Conservation (phyloP, 2,888 invertebrate genomes). For the Operophtera brumata region DNA sequence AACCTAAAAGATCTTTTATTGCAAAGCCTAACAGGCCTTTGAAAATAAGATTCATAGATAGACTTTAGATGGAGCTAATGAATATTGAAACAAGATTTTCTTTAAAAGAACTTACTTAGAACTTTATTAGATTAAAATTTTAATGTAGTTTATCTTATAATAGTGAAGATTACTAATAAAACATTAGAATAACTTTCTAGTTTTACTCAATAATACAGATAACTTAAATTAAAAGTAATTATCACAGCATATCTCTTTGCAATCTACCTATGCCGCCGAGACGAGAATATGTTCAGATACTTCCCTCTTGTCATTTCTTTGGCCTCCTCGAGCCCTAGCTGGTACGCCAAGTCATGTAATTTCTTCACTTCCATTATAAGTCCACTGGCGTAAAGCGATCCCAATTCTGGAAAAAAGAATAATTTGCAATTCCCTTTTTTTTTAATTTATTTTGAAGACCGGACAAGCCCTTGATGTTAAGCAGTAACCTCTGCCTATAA, state of each 20-base stretch:
- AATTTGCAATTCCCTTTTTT: too few relatives aligned
- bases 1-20: conserved; percentile 79
- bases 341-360: conserved; percentile 96
- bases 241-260: background rate
- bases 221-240: background rate
- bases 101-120: too few relatives aligned
- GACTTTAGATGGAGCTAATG: conserved; percentile 46
- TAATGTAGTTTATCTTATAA: conserved; percentile 24
- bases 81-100: conserved; percentile 10
- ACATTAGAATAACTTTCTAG: background rate
- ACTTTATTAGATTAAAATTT: conserved; percentile 28
- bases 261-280: conserved; percentile 56
- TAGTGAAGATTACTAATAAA: conserved; percentile 22
- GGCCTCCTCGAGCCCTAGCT: conserved; percentile 95
- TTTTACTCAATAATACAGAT: background rate
- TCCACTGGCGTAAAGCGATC: conserved; percentile 88
- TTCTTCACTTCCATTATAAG: conserved; percentile 96
- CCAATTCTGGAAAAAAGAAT: conserved; percentile 82
- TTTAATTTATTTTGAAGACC: background rate
- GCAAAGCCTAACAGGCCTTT: conserved; percentile 82
- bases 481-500: too few relatives aligned
- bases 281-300: conserved; percentile 91
- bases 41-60: conserved; percentile 83
- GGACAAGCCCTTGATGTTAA: too few relatives aligned
- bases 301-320: conserved; percentile 98